These are phyloP conservation scores for Platyscapa corneri DNA, from an alignment of 1,140 invertebrate genomes.

Conservation along the genomic window DNA sequence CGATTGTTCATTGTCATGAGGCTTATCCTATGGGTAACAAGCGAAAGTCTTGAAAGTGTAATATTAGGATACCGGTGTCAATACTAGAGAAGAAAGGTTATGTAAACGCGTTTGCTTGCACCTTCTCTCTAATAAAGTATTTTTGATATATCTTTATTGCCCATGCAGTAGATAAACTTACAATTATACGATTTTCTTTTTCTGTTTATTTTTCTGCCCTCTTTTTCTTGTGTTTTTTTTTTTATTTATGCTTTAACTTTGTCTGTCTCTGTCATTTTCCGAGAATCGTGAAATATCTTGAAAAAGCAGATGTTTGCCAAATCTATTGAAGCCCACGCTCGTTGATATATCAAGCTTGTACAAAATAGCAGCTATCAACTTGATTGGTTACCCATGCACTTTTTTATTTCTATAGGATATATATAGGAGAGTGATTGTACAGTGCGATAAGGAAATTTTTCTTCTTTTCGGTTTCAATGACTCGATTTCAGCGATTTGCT, in stretches of 20 bases:
- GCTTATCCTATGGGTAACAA: not conserved
- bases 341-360: not conserved
- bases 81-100: not conserved
- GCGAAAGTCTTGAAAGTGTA: not conserved
- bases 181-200: not conserved
- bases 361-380: not conserved
- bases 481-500: not conserved
- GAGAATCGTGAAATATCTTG: not conserved
- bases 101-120: not conserved
- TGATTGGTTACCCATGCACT: not conserved
- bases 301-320: conserved; percentile 36
- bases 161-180: not conserved
- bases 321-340: not conserved
- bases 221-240: not conserved
- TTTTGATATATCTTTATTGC: conserved; percentile 8
- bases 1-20: not conserved
- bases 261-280: not conserved
- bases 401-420: not conserved
- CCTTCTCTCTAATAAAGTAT: not conserved
- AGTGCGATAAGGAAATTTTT: not conserved
- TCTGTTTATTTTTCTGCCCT: not conserved
- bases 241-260: not conserved
- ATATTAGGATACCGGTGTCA: not conserved
- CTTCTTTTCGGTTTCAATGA: not conserved
- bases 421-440: not conserved